Conservation (phyloP, 2,888 invertebrate genomes). For the Clistopyga incitator region DNA sequence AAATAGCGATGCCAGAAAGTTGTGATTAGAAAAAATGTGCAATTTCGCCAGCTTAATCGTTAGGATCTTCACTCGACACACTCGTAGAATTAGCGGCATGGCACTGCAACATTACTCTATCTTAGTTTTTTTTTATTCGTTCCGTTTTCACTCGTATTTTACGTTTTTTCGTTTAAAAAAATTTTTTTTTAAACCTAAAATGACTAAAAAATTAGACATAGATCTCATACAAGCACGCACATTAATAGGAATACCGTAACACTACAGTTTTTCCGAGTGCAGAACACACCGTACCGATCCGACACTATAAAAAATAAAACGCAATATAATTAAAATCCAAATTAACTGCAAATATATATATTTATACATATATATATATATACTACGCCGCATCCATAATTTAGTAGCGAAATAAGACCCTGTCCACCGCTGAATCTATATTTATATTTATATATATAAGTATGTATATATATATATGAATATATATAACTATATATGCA, state of each 20-base stretch:
- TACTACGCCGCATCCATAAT: slow-evolving; percentile 71
- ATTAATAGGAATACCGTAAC: slow-evolving; percentile 7
- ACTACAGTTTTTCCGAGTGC: slow-evolving; percentile 8
- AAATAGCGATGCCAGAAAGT: not conserved
- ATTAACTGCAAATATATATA: slow-evolving; percentile 37
- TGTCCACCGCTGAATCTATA: slow-evolving; percentile 69
- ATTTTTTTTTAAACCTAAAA: slow-evolving; percentile 2
- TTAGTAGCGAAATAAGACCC: slow-evolving; percentile 66
- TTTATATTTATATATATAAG: slow-evolving; percentile 26
- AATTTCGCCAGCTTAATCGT: slow-evolving; percentile 28
- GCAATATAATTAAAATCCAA: slow-evolving; percentile 42
- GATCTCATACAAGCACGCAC: slow-evolving; percentile 39
- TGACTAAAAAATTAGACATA: slow-evolving; percentile 24
- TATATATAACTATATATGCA: slow-evolving; percentile 72
- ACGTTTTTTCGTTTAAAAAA: slow-evolving; percentile 2
- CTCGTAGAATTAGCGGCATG: slow-evolving; percentile 60
- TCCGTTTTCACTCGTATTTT: slow-evolving; percentile 28
- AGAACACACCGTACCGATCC: slow-evolving; percentile 39
- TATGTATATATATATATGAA: slow-evolving; percentile 60
- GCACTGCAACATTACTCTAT: slow-evolving; percentile 55
- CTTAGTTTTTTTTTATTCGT: slow-evolving; percentile 13
- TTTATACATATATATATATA: not conserved
- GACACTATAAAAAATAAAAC: slow-evolving; percentile 34
- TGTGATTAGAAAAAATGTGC: not conserved
- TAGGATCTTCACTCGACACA: slow-evolving; percentile 35